These are phyloP conservation scores for Heterocephalus glaber DNA, from an alignment of 2,113 vertebrate genomes.

Conservation along the genomic window DNA sequence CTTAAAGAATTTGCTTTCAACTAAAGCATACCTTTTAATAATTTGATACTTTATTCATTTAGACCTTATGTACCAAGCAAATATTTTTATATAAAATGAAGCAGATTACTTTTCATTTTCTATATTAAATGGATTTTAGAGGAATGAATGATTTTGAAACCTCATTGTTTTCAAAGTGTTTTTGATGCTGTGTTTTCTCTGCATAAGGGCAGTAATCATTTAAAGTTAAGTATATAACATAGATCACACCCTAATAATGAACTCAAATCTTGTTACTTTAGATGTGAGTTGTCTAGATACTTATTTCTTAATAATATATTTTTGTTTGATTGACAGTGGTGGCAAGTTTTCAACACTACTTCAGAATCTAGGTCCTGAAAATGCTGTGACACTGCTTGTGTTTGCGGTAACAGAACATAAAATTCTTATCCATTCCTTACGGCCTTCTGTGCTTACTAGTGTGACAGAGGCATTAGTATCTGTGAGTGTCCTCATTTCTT, in stretches of 20 bases:
- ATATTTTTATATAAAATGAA: slow-evolving; percentile 35
- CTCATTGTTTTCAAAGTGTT: slow-evolving; percentile 43
- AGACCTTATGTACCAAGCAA: neutral
- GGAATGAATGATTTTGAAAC: slow-evolving; percentile 31
- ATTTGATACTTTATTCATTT: slow-evolving; percentile 37
- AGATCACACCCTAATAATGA: neutral
- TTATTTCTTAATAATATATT: slow-evolving; percentile 38
- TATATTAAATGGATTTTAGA: slow-evolving; percentile 1
- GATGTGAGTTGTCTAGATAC: neutral
- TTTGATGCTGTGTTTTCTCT: slow-evolving; percentile 10
- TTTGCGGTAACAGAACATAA: slow-evolving; percentile 98
- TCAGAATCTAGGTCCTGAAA: slow-evolving; percentile 97
- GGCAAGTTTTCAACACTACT: slow-evolving; percentile 97
- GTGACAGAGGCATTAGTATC: slow-evolving; percentile 98
- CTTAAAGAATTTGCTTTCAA: slow-evolving; percentile 17
- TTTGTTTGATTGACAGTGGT: slow-evolving; percentile 86
- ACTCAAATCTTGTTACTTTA: slow-evolving; percentile 13
- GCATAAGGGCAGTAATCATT: neutral
- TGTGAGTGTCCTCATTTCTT: slow-evolving; percentile 86
- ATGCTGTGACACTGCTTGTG: slow-evolving; percentile 94
- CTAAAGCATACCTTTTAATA: slow-evolving; percentile 29
- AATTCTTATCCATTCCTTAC: slow-evolving; percentile 97
- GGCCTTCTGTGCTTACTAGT: slow-evolving; percentile 97
- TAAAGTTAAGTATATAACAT: slow-evolving; percentile 45
- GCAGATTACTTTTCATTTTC: slow-evolving; percentile 35